Conservation (phyloP, 2,113 vertebrate genomes). For the Corythaixoides concolor region DNA sequence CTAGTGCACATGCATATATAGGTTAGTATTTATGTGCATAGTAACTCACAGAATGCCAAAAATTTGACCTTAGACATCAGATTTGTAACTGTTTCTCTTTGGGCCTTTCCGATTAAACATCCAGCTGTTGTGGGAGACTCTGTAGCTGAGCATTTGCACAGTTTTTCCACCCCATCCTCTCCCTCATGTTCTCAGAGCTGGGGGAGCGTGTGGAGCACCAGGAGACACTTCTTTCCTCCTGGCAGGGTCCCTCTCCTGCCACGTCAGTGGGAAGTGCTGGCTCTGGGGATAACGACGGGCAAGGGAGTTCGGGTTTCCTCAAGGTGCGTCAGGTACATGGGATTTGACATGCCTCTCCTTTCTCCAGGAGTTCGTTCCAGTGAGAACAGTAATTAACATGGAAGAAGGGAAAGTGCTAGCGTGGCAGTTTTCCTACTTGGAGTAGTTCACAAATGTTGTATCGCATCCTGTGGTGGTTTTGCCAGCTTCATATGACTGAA, state of each 20-base stretch:
- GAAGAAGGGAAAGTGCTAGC: background rate
- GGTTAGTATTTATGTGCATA: background rate
- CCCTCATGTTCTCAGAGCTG: background rate
- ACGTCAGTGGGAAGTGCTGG: background rate
- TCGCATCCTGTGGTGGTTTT: background rate
- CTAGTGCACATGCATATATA: background rate
- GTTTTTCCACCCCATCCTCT: background rate
- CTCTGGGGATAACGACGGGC: background rate
- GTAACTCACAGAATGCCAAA: background rate
- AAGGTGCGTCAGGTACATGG: background rate
- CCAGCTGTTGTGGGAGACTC: background rate
- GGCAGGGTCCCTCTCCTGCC: background rate
- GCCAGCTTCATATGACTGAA: background rate
- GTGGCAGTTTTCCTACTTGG: background rate
- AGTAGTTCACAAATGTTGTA: background rate
- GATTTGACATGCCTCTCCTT: background rate
- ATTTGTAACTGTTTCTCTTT: background rate
- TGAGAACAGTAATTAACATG: background rate
- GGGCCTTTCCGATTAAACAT: background rate
- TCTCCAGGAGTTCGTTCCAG: background rate
- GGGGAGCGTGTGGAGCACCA: accelerated
- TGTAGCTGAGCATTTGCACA: background rate
- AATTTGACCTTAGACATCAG: slow-evolving; percentile 9
- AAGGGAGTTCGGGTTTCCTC: background rate
- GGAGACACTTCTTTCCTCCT: background rate